Conservation (phyloP, 1,140 invertebrate species). For the Onthophagus taurus region DNA sequence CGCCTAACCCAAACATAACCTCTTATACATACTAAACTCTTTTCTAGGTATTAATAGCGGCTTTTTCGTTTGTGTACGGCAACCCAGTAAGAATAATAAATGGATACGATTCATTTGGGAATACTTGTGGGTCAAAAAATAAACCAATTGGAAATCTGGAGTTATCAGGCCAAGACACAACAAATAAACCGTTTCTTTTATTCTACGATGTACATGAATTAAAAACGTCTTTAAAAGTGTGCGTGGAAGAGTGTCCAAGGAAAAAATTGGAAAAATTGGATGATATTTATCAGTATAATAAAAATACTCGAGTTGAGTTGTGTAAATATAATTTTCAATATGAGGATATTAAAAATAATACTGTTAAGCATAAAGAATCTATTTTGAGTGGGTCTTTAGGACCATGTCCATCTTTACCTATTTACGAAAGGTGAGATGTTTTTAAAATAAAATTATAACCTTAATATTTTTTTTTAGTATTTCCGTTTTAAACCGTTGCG, state of each 20-base stretch:
- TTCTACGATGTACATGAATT: slow-evolving; percentile 74
- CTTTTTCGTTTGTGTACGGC: slow-evolving; percentile 81
- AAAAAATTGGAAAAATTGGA: slow-evolving; percentile 48
- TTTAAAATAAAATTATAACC: background rate
- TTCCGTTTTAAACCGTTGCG: slow-evolving; percentile 78
- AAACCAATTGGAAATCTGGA: slow-evolving; percentile 61
- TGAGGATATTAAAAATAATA: slow-evolving; percentile 34
- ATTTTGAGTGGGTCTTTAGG: slow-evolving; percentile 51
- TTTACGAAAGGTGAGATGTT: slow-evolving; percentile 51
- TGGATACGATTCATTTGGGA: slow-evolving; percentile 94
- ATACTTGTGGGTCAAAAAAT: slow-evolving; percentile 82
- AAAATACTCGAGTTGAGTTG: slow-evolving; percentile 58
- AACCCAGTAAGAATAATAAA: slow-evolving; percentile 79
- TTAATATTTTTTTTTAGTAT: slow-evolving; percentile 39
- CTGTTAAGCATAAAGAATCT: slow-evolving; percentile 31
- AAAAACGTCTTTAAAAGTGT: slow-evolving; percentile 71
- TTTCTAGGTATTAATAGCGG: slow-evolving; percentile 70
- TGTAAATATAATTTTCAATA: slow-evolving; percentile 64
- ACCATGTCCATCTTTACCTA: slow-evolving; percentile 61
- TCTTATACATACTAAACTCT: too few relatives aligned
- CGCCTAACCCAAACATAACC: slow-evolving; percentile 24
- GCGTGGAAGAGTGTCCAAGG: slow-evolving; percentile 80
- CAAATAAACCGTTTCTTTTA: slow-evolving; percentile 70
- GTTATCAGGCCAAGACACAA: slow-evolving; percentile 71
- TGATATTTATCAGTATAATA: slow-evolving; percentile 70